Base-by-base conservation (phyloP, 2,797 vertebrate species). In the Cetoscarus ocellatus region DNA sequence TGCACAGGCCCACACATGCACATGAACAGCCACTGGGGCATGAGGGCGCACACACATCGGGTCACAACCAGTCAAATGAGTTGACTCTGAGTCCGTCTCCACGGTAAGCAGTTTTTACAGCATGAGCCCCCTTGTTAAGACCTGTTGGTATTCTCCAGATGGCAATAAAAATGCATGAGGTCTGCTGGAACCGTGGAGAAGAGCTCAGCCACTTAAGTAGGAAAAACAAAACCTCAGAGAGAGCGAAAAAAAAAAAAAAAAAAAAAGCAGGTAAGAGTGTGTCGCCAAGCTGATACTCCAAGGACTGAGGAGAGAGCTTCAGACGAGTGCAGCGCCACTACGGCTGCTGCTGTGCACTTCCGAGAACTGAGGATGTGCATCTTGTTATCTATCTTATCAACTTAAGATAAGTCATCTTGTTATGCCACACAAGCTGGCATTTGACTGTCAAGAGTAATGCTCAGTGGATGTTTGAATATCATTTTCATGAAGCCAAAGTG, bases 121-220 rank as follows among this genome's bases (percentile, higher is more conserved):
- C 59, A 18, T 78, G 84, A 80, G 87, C 80, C 70, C 73, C 88
- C 82, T 90, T 91, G 94, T 92, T 93, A 90, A 90, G 90, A 94
- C 52, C 84, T 86, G 92, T 76, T 91, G 87, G 90, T 95, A 91
- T 90, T 91, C 90, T 94, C 91, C 86, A 90, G 93, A 94, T 93
- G 90, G 88, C 85, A 87, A 91, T 91, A 94, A 91, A 93, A 93
- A 93, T 93, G 90, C 89, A 90, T 92, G 91, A 93, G 91, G 88
- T 90, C 85, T 79, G 70, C 79, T 85, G 89, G 77, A 92, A 79
- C 66, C 60, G 73, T 71, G 81, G 86, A 89, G 87, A 89, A 83
- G 85, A 88, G 87, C 87, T 87, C 76, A 75, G 82, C 82, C 88
- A 89, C 91, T 92, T 90, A 88, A 85, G 83, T 68, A 71, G 83